Evolutionary conservation across 2,797 vertebrate genomes (phyloP).

Genomic region (Enteromius afrohamiltoni): DNA sequence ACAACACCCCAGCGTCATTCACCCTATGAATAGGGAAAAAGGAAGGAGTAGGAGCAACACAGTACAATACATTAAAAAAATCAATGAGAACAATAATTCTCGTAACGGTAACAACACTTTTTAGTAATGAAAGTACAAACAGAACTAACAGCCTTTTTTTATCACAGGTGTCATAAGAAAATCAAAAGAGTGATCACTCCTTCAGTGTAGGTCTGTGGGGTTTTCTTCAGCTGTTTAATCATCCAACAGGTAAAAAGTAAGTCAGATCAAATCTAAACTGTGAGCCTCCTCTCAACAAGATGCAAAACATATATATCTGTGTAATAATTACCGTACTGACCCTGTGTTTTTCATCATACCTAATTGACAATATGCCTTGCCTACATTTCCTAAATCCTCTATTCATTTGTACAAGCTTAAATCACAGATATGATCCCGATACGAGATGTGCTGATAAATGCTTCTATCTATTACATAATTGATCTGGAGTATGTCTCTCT

Average conservation of each 20-base stretch:
- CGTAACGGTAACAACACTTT: too few relatives aligned
- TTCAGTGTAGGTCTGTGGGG: too few relatives aligned
- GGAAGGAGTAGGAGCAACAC: too few relatives aligned
- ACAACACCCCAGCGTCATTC: too few relatives aligned
- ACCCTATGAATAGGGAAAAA: too few relatives aligned
- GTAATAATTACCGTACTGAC: neutral
- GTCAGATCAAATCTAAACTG: neutral
- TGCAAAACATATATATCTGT: neutral
- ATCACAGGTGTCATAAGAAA: too few relatives aligned
- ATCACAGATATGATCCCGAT: slow-evolving; percentile 43
- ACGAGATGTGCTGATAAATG: slow-evolving; percentile 41
- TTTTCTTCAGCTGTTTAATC: too few relatives aligned
- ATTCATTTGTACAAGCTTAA: neutral
- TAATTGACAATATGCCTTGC: neutral
- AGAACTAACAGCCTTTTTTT: too few relatives aligned
- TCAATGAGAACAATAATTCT: too few relatives aligned
- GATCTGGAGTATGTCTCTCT: slow-evolving; percentile 10
- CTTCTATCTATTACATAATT: slow-evolving; percentile 49
- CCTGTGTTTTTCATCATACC: neutral
- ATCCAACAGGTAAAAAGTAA: neutral
- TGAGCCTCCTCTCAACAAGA: neutral
- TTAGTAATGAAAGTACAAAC: too few relatives aligned
- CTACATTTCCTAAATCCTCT: slow-evolving; percentile 2
- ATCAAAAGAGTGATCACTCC: too few relatives aligned
- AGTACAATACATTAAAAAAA: too few relatives aligned